Base-by-base conservation (phyloP, 2,113 vertebrate genomes). In the Nansenia antarctica region DNA sequence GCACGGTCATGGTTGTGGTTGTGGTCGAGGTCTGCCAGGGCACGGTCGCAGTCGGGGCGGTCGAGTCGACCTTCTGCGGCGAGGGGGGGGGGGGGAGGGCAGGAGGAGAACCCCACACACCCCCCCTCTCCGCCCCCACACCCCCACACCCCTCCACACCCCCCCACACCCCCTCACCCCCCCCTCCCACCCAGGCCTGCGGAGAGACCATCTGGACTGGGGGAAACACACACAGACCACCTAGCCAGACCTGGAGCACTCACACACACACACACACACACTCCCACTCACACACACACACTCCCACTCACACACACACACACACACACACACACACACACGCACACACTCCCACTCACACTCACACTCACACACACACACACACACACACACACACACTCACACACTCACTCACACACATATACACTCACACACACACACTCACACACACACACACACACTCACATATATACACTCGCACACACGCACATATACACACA, bases 171-270 rank as follows among this genome's bases (percentile, higher is more conserved):
- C 87, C 82, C 62, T 49, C 30, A 70, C 85, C 82, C 81, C 59
- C 57, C 30, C 69, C 85, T 81, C 81, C 59, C 57, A 77, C 84
- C 86, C 77, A 75, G 70, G 78, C 89, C 85, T 86, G 85, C 82
- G 29, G 83, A 73, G 86, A 84, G 81, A 81, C 87, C 88, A 89
- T 90, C 89, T 90, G 89, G 89, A 88, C 85, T n/a, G 29, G 83
- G 31, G 88, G 86, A 90, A 90, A 89, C 83, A 87, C 89, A 89
- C 58, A 84, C 89, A 80, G 87, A 77, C 87, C 77, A 87, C 85
- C 86, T 89, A 87, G 82, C 87, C 81, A 86, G 81, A 88, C 86
- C 85, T 82, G 82, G 81, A 86, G 67, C 81, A 74, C 82, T 82
- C 79, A 85, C 83, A 82, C 83, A 81, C 78, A 72, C 71, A 63